Percentiles rank a stretch among this genome's conserved stretches.
Conservation (phyloP, 1,140 invertebrate species). For the Zaprionus ornatus region DNA sequence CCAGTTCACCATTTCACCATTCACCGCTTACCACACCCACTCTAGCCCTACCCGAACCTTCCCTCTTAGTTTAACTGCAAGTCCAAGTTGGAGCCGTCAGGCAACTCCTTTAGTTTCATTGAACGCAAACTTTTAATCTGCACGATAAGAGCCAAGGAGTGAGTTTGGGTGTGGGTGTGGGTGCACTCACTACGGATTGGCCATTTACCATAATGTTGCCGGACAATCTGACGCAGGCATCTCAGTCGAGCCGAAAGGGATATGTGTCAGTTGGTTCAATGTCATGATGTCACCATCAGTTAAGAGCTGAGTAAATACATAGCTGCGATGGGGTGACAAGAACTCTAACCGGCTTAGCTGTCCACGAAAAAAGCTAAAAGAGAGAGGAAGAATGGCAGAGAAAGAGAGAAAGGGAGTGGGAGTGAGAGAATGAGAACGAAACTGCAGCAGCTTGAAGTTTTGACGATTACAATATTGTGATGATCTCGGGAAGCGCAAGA, state of each 20-base stretch:
- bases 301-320: slow-evolving; percentile 6
- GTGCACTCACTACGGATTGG: neutral
- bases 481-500: no score
- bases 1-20: neutral
- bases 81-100: slow-evolving; percentile 11
- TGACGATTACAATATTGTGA: no score
- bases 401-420: neutral
- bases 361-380: neutral
- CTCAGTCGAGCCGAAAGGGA: neutral
- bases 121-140: slow-evolving; percentile 52
- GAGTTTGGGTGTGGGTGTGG: neutral
- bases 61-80: slow-evolving; percentile 79
- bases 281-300: slow-evolving; percentile 10
- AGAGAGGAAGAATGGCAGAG: neutral
- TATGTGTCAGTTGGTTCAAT: slow-evolving; percentile 12
- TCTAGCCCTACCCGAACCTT: neutral
- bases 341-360: neutral
- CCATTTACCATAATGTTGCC: neutral
- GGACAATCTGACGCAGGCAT: slow-evolving; percentile 10
- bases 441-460: neutral
- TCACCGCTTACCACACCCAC: neutral
- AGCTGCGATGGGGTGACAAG: neutral
- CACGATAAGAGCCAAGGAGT: slow-evolving; percentile 25
- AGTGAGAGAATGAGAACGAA: neutral
- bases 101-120: slow-evolving; percentile 42